Evolutionary conservation across 2,113 vertebrate genomes (phyloP), one percentile per base, ranked within the genome.

Genomic region (Periophthalmodon schlosseri): DNA sequence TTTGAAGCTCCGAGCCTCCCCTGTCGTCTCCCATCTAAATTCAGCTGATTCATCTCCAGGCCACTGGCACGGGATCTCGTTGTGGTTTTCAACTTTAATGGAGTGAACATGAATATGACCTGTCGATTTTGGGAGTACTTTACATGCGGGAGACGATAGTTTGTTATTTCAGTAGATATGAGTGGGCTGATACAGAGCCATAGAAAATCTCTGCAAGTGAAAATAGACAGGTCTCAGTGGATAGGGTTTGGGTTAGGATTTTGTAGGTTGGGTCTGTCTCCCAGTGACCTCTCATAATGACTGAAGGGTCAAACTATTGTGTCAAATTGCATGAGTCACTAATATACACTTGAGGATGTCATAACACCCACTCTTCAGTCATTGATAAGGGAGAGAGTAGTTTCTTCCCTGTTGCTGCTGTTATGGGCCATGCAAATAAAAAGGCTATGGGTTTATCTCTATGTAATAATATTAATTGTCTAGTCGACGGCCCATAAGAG

Each of bases 121-220:
- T 78, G 86, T 90, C 86, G 85, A 84, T 78, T 82, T 86, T 75
- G 78, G 84, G 87, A 91, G 84, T 75, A 68, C 75, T 18, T 54
- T 87, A 65, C 69, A 80, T 78, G 85, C 72, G 77, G 72, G 87
- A 73, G 78, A 81, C 72, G 85, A 80, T 16, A 86, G 84, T 87
- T 92, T 92, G 90, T 91, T 93, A 86, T 89, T 91, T 75, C 82
- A 85, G 77, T 73, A 91, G 84, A 91, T 91, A 87, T 70, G 87
- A 89, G 87, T 76, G 76, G 82, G 84, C 81, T 72, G 90, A 88
- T 85, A 88, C 79, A 57, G 39, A 54, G 87, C 85, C 81, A 85
- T 88, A 72, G 77, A 73, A 63, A 79, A 82, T 69, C 84, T 70
- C 15, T 77, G 70, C 73, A 90, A 63, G 88, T 90, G 83, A 92